Base-by-base conservation (phyloP, 2,888 invertebrate species). In the Melieria picta region DNA sequence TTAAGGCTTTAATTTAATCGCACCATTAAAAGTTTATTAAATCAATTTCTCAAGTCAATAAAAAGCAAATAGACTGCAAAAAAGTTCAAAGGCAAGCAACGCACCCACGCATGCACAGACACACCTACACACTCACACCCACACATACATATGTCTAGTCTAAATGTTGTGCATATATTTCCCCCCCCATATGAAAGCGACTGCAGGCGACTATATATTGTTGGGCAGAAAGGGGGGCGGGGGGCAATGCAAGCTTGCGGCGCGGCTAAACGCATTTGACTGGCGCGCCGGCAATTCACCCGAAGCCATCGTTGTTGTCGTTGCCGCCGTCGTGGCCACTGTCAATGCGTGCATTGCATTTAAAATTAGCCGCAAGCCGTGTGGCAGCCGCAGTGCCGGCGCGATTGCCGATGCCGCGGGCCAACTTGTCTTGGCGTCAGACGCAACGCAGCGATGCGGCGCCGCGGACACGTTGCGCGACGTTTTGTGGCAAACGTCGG, bases 271-370 rank as follows among this genome's bases (percentile, higher is more conserved):
- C 7, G 56, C 56, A 56, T 11, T 56, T 16, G 16, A 6, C 48
- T 42, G 45, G 50, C 48, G 50, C 45, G 7, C 9, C 42, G 30
- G n/a, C 50, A 63, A 63, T 10, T 47, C 11, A 4, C 65, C 56
- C 16, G 42, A 11, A 58, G 58, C 43, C 58, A 58, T 56, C 16
- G 50, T 43, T 11, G 10, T 16, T 45, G 48, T 45, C 60, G 67
- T 60, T 61, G 67, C 43, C 10, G 10, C n/a, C 60, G 48, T 45
- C 60, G 67, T 60, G 60, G 67, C 67, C 67, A 67, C 67, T 67
- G 67, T 50, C 60, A 58, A 45, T 69, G 71, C 64, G 42, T 71
- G 71, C 64, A 47, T 48, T 69, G 69, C 52, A 69, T 69, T 69
- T 69, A 56, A 69, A 69, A 69, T 69, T 69, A 69, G 62, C 68